A percentile compares a stretch with the other conserved stretches of the same genome.
phyloP scores from a whole-genome alignment of 1,140 invertebrate species.

The Drosophila insularis region DNA sequence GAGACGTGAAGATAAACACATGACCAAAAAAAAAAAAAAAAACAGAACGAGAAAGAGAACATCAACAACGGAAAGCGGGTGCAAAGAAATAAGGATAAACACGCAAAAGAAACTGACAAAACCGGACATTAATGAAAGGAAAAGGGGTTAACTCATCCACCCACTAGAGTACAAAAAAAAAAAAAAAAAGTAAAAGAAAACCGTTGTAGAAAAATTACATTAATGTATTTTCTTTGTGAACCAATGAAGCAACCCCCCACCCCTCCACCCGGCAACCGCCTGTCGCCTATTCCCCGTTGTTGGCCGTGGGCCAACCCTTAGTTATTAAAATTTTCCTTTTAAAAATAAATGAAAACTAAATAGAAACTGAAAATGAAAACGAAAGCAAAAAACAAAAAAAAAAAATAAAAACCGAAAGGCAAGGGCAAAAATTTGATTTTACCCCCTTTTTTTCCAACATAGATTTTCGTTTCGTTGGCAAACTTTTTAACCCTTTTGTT shows the following conservation, averaged over 20 bases:
- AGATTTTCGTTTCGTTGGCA: conserved; percentile 46
- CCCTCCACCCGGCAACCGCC: not conserved
- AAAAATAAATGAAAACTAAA: conserved; percentile 80
- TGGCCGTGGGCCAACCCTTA: conserved; percentile 46
- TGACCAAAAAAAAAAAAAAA: conserved; percentile 25
- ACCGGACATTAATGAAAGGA: conserved; percentile 23
- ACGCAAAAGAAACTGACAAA: conserved; percentile 3
- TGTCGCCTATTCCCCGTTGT: not conserved
- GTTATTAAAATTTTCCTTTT: conserved; percentile 78
- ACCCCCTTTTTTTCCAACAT: conserved; percentile 57
- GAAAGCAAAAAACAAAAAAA: conserved; percentile 11
- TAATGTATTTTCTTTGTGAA: conserved; percentile 54
- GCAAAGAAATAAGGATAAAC: not conserved
- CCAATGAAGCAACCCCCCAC: conserved; percentile 18
- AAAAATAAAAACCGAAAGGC: not conserved
- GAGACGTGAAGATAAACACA: conserved; percentile 55
- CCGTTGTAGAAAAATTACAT: conserved; percentile 58
- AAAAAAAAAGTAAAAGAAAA: conserved; percentile 31
- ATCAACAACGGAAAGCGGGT: conserved; percentile 7
- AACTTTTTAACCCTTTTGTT: conserved; percentile 80
- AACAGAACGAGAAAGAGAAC: conserved; percentile 16
- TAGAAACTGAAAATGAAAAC: conserved; percentile 52
- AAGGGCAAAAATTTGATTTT: conserved; percentile 72
- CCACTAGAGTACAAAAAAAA: conserved; percentile 3
- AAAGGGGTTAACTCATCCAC: conserved; percentile 33